Percentiles rank a stretch among this genome's conserved stretches.
phyloP scores from a whole-genome alignment of 1,140 invertebrate genomes.

The Drosophila albomicans region DNA sequence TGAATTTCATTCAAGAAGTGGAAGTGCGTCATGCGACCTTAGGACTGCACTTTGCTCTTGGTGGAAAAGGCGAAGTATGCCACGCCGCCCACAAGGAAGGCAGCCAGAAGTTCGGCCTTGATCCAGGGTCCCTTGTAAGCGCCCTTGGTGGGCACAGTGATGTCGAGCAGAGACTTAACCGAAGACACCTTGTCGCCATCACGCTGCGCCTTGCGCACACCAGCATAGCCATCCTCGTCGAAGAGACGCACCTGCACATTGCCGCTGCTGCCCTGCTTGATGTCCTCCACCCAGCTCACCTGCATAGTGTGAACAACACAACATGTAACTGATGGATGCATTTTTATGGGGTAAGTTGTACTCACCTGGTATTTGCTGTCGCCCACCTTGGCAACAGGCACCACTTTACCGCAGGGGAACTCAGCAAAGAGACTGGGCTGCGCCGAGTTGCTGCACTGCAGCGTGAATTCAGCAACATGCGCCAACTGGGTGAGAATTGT shows the following conservation, averaged over 20 bases:
- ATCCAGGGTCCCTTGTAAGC: constrained; percentile 96
- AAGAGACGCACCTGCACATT: constrained; percentile 92
- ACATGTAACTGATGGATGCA: neutral
- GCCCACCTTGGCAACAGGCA: constrained; percentile 91
- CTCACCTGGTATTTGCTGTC: constrained; percentile 85
- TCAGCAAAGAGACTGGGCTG: constrained; percentile 92
- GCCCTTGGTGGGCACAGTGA: constrained; percentile 92
- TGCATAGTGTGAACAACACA: constrained; percentile 84
- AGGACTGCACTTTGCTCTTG: constrained; percentile 90
- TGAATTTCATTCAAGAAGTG: constrained; percentile 82
- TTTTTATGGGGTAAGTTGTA: neutral
- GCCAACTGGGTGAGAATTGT: constrained; percentile 94
- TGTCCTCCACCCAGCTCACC: constrained; percentile 96
- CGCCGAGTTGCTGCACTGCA: constrained; percentile 88
- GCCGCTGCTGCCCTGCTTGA: constrained; percentile 91
- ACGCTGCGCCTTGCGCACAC: constrained; percentile 91
- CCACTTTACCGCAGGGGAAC: constrained; percentile 90
- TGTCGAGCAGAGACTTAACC: constrained; percentile 91
- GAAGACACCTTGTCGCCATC: constrained; percentile 88
- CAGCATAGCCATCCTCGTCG: constrained; percentile 96
- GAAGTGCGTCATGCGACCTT: constrained; percentile 23
- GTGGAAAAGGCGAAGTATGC: constrained; percentile 95
- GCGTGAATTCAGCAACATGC: constrained; percentile 90
- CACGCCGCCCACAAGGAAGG: constrained; percentile 90
- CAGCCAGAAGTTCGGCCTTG: constrained; percentile 96